Evolutionary conservation across 2,888 invertebrate genomes (phyloP).

Genomic region (Corythucha ciliata): DNA sequence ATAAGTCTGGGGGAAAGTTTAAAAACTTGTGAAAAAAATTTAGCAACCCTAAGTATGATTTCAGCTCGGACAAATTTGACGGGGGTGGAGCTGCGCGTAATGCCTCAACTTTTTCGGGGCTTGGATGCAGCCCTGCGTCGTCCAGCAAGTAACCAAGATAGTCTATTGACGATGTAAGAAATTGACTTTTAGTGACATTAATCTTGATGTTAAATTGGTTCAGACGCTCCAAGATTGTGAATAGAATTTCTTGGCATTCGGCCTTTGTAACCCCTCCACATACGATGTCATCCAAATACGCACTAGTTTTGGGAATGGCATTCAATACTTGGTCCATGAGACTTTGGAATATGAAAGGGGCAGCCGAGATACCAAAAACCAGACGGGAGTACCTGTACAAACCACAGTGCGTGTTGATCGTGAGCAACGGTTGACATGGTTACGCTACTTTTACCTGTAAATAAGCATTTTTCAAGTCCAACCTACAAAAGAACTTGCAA

Average conservation of each 20-base stretch:
- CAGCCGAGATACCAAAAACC: background rate
- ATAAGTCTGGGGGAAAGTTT: background rate
- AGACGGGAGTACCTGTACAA: conserved; percentile 1
- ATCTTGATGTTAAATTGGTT: background rate
- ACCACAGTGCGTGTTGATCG: conserved; percentile 9
- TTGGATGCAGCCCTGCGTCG: background rate
- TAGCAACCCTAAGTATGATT: conserved; percentile 12
- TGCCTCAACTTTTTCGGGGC: background rate
- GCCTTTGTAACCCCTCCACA: background rate
- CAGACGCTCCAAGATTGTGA: background rate
- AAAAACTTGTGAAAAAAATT: conserved; percentile 22
- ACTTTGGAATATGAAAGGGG: conserved; percentile 10
- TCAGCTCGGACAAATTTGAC: background rate
- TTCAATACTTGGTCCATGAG: conserved; percentile 2
- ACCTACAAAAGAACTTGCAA: conserved; percentile 8
- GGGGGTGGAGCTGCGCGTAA: background rate
- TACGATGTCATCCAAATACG: conserved; percentile 5
- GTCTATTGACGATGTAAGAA: background rate
- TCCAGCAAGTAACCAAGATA: background rate
- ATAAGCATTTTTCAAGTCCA: conserved; percentile 1
- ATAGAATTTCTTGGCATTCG: background rate
- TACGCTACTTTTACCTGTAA: background rate
- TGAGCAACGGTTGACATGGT: background rate
- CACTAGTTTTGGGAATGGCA: background rate
- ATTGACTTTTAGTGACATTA: background rate